Base-by-base conservation (phyloP, 1,140 invertebrate species). In the Psix sp. region DNA sequence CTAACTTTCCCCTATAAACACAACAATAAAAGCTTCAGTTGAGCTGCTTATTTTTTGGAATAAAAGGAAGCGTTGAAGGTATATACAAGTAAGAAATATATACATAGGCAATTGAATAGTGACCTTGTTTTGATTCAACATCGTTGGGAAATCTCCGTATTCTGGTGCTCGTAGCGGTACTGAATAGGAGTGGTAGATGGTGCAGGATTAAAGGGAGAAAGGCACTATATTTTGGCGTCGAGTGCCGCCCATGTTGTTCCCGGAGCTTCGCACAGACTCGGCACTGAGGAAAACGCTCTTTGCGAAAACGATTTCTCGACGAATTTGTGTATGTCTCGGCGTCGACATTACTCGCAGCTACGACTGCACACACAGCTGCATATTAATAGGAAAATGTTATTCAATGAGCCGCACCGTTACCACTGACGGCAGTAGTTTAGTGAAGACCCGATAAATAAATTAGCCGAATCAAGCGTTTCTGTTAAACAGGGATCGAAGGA, bases 231-330 rank as follows among this genome's bases (percentile, higher is more conserved):
- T 81, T 79, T 57, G 77, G 70, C 82, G 79, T 68, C 78, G 80
- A 81, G 81, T 76, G 81, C 81, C 83, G 83, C 83, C 83, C 82
- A 84, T 80, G 82, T 84, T 82, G 82, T 84, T 84, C 83, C 80
- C 77, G 80, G 74, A 36, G 76, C 74, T 77, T 79, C 76, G 76
- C 57, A 21, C 79, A 81, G 77, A 82, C 73, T 83, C 82, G 83
- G 78, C 39, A 18, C 77, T 59, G 75, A 63, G 77, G 74, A 79
- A 79, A 77, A 68, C 51, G 57, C 74, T 80, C 75, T 71, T 80
- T 77, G 78, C 65, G 68, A 73, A 75, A 79, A 77, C 80, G 80
- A 81, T 82, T 82, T 82, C 67, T 77, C 76, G 76, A 77, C 65
- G 72, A 75, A 76, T 65, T 79, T 63, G 73, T 76, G 62, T 62